Percentiles rank a stretch among this genome's conserved stretches.
Conservation (phyloP, 2,113 vertebrate genomes). For the Eulemur macaco region DNA sequence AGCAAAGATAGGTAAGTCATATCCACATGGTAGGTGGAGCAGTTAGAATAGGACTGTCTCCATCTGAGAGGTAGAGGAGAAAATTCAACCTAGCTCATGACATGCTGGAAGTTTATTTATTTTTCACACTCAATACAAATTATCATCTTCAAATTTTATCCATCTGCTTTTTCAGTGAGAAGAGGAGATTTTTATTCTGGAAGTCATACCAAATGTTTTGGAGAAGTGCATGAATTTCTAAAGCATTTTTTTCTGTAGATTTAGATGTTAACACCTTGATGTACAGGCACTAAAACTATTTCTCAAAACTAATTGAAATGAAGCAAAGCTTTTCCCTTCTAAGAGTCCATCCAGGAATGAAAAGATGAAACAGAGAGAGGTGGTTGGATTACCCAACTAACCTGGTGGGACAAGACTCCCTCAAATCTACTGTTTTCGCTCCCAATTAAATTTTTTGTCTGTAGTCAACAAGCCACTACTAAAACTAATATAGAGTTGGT, state of each 20-base stretch:
- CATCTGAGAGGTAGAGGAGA: neutral
- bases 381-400: neutral
- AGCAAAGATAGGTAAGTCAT: constrained; percentile 36
- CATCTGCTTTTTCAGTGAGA: constrained; percentile 58
- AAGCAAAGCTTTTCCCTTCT: neutral
- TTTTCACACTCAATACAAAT: constrained; percentile 58
- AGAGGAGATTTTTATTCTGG: constrained; percentile 40
- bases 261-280: constrained; percentile 11
- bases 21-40: neutral
- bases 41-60: neutral
- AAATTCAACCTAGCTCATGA: neutral
- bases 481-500: neutral
- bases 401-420: neutral
- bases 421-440: neutral
- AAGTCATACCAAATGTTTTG: constrained; percentile 62
- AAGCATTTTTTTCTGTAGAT: constrained; percentile 47
- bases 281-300: neutral
- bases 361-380: constrained; percentile 12
- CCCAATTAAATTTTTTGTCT: neutral
- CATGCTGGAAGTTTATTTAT: constrained; percentile 32
- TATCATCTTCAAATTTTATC: constrained; percentile 61
- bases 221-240: constrained; percentile 34
- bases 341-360: constrained; percentile 23
- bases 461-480: neutral
- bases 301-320: constrained; percentile 32